phyloP scores from a whole-genome alignment of 2,797 vertebrate species.

The Periophthalmus magnuspinnatus region DNA sequence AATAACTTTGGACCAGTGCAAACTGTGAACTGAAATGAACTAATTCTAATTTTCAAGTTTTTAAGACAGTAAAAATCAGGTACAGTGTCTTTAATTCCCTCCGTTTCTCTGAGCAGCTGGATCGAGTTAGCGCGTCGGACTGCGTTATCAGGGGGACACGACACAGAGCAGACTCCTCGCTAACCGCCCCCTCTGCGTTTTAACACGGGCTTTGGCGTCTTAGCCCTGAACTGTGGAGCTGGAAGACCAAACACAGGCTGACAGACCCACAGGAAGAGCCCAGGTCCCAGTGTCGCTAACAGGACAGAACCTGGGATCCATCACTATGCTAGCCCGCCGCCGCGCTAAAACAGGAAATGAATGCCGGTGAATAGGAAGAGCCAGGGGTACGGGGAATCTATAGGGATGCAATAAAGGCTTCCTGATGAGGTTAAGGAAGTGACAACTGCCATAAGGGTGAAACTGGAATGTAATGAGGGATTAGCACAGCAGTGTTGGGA shows the following conservation, averaged over 20 bases:
- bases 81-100: too few species aligned
- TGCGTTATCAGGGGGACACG: slow-evolving; percentile 45
- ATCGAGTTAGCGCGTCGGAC: slow-evolving; percentile 55
- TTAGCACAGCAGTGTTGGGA: slow-evolving; percentile 15
- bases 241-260: slow-evolving; percentile 58
- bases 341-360: slow-evolving; percentile 28
- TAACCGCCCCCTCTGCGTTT: slow-evolving; percentile 41
- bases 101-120: slow-evolving; percentile 55
- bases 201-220: slow-evolving; percentile 60
- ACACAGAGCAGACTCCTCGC: slow-evolving; percentile 64
- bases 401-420: slow-evolving; percentile 28
- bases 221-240: slow-evolving; percentile 43
- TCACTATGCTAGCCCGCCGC: slow-evolving; percentile 32
- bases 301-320: slow-evolving; percentile 41
- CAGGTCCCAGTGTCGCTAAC: slow-evolving; percentile 31
- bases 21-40: too few species aligned
- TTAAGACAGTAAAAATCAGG: too few species aligned
- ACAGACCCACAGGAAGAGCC: slow-evolving; percentile 26
- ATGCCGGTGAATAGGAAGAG: slow-evolving; percentile 26
- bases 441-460: slow-evolving; percentile 15
- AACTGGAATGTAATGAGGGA: background rate
- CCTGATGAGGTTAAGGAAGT: slow-evolving; percentile 33
- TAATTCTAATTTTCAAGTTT: too few species aligned
- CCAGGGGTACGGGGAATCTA: slow-evolving; percentile 12
- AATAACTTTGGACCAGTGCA: too few species aligned